A percentile compares a stretch with the other conserved stretches of the same genome.
Conservation (phyloP, 2,113 vertebrate genomes). For the Lepidothrix coronata region DNA sequence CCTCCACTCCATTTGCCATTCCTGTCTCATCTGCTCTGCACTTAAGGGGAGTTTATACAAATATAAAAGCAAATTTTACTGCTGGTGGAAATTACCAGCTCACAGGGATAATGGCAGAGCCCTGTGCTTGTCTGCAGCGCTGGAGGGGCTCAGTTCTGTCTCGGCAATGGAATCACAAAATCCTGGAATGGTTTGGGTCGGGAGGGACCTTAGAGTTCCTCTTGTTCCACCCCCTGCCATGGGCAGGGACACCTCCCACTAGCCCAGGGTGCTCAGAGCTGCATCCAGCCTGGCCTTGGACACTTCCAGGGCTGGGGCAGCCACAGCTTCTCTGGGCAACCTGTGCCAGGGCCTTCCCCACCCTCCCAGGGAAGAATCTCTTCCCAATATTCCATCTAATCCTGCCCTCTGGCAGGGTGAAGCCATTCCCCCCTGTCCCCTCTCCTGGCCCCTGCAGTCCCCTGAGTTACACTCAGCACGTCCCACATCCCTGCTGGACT, state of each 20-base stretch:
- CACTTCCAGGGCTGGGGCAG: not conserved
- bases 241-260: not conserved
- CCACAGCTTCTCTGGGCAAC: not conserved
- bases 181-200: not conserved
- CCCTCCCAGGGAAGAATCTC: not conserved
- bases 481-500: accelerated
- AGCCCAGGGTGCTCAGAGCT: not conserved
- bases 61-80: not conserved
- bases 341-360: not conserved
- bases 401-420: not conserved
- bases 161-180: not conserved
- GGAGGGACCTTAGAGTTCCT: not conserved
- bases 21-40: not conserved
- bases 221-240: not conserved
- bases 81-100: not conserved
- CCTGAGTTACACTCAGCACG: too few species aligned
- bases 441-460: not conserved
- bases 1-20: constrained; percentile 17
- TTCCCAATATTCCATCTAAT: not conserved
- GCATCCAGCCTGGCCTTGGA: accelerated
- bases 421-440: not conserved
- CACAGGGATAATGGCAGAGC: not conserved
- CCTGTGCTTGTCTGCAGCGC: not conserved
- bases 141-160: not conserved
- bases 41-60: constrained; percentile 38